Base-by-base conservation (phyloP, 2,113 vertebrate species). In the Globicephala melas region DNA sequence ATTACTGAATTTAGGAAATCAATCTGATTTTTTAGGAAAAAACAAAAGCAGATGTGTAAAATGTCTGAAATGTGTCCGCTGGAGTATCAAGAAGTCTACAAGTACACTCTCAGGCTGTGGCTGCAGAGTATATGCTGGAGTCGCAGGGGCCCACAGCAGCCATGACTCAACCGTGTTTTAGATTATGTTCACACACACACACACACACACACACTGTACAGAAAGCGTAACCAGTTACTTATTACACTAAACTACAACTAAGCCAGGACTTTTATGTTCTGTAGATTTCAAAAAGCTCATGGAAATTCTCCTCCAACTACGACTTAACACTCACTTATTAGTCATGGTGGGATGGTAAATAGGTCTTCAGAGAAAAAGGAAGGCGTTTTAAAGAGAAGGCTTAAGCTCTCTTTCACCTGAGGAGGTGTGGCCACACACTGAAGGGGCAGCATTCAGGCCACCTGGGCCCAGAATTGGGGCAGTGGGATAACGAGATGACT, bases 1-100 rank as follows among this genome's bases (percentile, higher is more conserved):
- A 99, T 99, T 94, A 99, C 99, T 0, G 99, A 99, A 92, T 99
- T 99, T 86, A 99, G 98, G 99, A 99, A 99, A 86, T 99, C 99
- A 92, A 99, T 99, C 99, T 99, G 55, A 31, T 74, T 84, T 0
- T 79, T 95, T 31, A 3, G 53, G 86, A 62, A 77, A 70, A 31
- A 23, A 62, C 25, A 70, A 9, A 80, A 81, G 23, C 15, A 92
- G 21, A 95, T 4, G 63, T 20, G 89, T 31, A 65, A 95, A 63
- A 60, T 20, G 13, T 4, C 41, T 84, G 36, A 67, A n/a, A 17
- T 2, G 0, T 3, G 3, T 12, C 14, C 3, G 1, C n/a, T 53
- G 47, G 68, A 63, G 5, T 33, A 33, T 47, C 79, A 71, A 38
- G 47, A 26, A 33, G 20, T 58, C 82, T n/a, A 7, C n/a, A 41